Percentiles rank a stretch among this genome's conserved stretches.
Evolutionary conservation across 2,113 vertebrate genomes (phyloP).

Genomic region (Cottus gobio): DNA sequence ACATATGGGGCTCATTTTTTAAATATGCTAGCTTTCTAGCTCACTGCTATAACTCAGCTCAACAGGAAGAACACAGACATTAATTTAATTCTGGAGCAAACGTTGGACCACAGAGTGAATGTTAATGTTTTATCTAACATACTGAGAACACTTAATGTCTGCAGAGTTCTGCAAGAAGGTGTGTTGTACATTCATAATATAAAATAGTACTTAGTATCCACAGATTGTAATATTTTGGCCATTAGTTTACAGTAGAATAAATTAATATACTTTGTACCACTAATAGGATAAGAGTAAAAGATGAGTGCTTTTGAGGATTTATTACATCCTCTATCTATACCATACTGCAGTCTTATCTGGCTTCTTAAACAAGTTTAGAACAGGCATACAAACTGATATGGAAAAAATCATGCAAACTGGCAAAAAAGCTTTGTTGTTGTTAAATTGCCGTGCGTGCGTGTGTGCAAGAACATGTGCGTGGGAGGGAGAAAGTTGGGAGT

Average conservation of each 20-base stretch:
- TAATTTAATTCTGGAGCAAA: not conserved
- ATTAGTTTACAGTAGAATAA: not conserved
- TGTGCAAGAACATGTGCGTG: not conserved
- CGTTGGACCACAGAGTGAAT: not conserved
- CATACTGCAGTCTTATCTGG: not conserved
- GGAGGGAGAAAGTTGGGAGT: conserved; percentile 47
- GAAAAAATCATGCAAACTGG: not conserved
- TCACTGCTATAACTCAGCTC: not conserved
- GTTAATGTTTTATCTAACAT: not conserved
- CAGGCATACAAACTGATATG: not conserved
- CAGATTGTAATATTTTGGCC: not conserved
- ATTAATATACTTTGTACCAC: too few species aligned
- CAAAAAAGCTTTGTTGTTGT: conserved; percentile 20
- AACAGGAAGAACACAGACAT: not conserved
- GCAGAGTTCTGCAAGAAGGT: too few species aligned
- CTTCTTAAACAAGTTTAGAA: not conserved
- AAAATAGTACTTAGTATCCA: not conserved
- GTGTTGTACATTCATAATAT: too few species aligned
- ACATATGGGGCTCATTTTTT: not conserved
- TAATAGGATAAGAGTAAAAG: not conserved
- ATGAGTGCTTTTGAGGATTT: not conserved
- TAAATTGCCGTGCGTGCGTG: conserved; percentile 9
- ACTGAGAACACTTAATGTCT: too few species aligned
- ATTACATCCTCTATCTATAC: too few species aligned
- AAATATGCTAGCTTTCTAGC: not conserved